phyloP scores from a whole-genome alignment of 2,888 invertebrate species.

The Callosobruchus maculatus region DNA sequence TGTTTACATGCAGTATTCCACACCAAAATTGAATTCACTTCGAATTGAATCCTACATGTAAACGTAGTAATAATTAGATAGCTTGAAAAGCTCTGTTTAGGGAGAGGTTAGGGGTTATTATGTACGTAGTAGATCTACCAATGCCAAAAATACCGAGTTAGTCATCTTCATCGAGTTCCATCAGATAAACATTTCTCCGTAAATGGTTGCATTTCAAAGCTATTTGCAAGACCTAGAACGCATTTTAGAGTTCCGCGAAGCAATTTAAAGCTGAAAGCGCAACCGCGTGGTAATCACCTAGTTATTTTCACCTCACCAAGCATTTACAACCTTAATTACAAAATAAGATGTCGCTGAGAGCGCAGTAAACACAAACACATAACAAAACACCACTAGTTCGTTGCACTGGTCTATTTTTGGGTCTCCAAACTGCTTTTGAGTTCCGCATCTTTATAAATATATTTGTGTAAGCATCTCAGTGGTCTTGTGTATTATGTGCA shows the following conservation, averaged over 20 bases:
- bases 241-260: background rate
- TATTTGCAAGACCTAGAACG: background rate
- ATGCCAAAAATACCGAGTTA: too few relatives aligned
- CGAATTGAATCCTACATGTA: too few relatives aligned
- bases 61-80: too few relatives aligned
- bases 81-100: too few relatives aligned
- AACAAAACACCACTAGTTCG: conserved; percentile 17
- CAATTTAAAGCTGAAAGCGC: background rate
- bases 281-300: background rate
- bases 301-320: background rate
- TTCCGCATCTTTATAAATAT: background rate
- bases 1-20: too few relatives aligned
- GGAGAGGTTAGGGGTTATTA: too few relatives aligned
- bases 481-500: background rate
- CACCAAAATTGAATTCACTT: too few relatives aligned
- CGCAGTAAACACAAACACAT: background rate
- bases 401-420: conserved; percentile 29
- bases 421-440: conserved; percentile 2
- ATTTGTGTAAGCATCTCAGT: background rate
- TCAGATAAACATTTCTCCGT: too few relatives aligned
- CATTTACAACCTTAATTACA: background rate
- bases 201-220: background rate
- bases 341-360: background rate
- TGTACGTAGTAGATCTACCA: too few relatives aligned
- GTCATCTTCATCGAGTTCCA: too few relatives aligned